These are phyloP conservation scores for Phoronis australis DNA, from an alignment of 2,888 invertebrate species.

Conservation along the genomic window DNA sequence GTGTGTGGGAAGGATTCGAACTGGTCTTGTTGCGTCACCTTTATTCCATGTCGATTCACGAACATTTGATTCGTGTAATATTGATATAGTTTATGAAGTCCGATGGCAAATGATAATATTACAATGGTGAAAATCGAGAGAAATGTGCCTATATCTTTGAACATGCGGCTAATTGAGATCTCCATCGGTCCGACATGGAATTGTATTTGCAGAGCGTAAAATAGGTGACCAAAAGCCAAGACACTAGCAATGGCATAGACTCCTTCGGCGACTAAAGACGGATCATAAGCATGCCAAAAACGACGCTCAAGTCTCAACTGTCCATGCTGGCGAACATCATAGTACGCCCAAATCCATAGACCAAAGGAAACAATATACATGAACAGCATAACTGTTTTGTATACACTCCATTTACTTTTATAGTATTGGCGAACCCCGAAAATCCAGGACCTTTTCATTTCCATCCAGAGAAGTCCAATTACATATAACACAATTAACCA, in stretches of 20 bases:
- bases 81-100: slow-evolving; percentile 62
- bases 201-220: slow-evolving; percentile 63
- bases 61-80: slow-evolving; percentile 65
- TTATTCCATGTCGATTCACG: slow-evolving; percentile 60
- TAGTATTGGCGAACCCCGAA: too few species aligned
- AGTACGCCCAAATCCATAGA: slow-evolving; percentile 62
- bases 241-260: slow-evolving; percentile 65
- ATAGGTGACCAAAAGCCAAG: slow-evolving; percentile 63
- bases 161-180: slow-evolving; percentile 64
- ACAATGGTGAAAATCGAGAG: slow-evolving; percentile 62
- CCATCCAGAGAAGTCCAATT: too few species aligned
- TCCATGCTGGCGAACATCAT: slow-evolving; percentile 56
- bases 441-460: too few species aligned
- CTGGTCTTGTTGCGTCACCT: slow-evolving; percentile 60
- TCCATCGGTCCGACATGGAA: slow-evolving; percentile 63
- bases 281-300: slow-evolving; percentile 64
- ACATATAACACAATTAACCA: too few species aligned
- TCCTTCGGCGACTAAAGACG: slow-evolving; percentile 64
- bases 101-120: slow-evolving; percentile 61
- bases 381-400: too few species aligned
- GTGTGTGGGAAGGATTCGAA: slow-evolving; percentile 62
- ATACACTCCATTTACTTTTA: too few species aligned
- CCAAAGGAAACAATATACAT: slow-evolving; percentile 74
- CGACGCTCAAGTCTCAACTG: slow-evolving; percentile 59
- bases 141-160: slow-evolving; percentile 63